Base-by-base conservation (phyloP, 2,113 vertebrate genomes). In the Xyliphius kryptos region DNA sequence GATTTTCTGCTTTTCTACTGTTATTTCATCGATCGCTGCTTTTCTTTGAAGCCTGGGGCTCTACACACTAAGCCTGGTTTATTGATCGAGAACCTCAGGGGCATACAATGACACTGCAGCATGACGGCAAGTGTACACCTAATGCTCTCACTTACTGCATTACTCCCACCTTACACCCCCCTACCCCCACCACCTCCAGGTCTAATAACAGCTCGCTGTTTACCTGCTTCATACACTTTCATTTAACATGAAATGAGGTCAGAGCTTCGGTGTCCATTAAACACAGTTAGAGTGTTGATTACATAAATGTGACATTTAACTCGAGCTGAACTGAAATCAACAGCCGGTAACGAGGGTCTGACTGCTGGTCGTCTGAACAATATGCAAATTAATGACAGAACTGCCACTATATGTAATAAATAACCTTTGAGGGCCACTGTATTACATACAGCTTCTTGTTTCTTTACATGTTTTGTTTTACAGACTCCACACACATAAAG, bases 51-150 rank as follows among this genome's bases (percentile, higher is more conserved):
- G 55, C 50, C 14, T 14, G 4, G 6, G 17, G 46, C 14, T 36
- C 36, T 38, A 9, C 51, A 60, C 53, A 62, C 13, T 53, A 14
- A 63, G 37, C 61, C 67, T 52, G 66, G 60, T 51, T 59, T 51
- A 67, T 67, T 36, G 60, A 67, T 70, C 46, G 55, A 49, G 51
- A 38, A 49, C 67, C 47, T 53, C 53, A 22, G 62, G 51, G 62
- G 43, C 26, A 9, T 56, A 47, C 62, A 64, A 48, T 56, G 52
- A 64, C 62, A 64, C 52, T 22, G 7, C 46, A 37, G 53, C 46
- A 47, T 53, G 68, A 63, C 61, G 47, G 26, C 56, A 47, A 59
- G 26, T n/a, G 17, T 41, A 53, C 54, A 41, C 61, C 61, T 71
- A 61, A 36, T 66, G 22, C 46, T 66, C 61, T 51, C 47, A 69